Evolutionary conservation across 2,888 invertebrate species (phyloP), one percentile per base, ranked within the genome.

Genomic region (Acanthosepion lycidas): DNA sequence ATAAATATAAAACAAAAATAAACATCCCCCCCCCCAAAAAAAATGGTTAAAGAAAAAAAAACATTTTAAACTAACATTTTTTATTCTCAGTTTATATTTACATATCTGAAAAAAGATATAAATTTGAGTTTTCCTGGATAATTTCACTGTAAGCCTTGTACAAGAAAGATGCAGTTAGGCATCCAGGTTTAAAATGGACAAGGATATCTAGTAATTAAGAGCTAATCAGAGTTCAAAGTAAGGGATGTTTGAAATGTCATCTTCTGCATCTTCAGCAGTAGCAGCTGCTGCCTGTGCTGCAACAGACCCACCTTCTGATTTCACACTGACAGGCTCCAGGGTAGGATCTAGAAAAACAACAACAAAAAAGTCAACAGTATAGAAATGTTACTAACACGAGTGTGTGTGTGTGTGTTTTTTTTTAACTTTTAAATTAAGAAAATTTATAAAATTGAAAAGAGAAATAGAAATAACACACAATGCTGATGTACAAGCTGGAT

Each of bases 291-390:
- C 48, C 42, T 59, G n/a, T n/a, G 20, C 94, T 53, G 55, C 64
- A 28, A 33, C 33, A 53, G 93, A 0, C 5, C 18, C 64, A n/a
- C 20, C 28, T 64, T 23, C 64, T 48, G 42, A 0, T 15, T 94
- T 33, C 33, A 94, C 94, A 59, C 94, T 94, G n/a, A 94, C 94
- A n/a, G 94, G 18, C 23, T 94, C 59, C 55, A 94, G 51, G 12
- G 55, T n/a, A 33, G 94, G 59, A 64, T 94, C 94, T 94, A 33
- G 28, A 20, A 64, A 53, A 53, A 55, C 33, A 42, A 55, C 33
- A 42, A 59, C 15, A 78, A 78, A 5, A 78, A n/a, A 33, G 0
- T 28, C 3, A 23, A 59, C 20, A 59, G 4, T 18, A 53, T 15
- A 53, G 0, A 53, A 12, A 53, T 53, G 51, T 53, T 53, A 53